Evolutionary conservation across 2,888 invertebrate species (phyloP).

Genomic region (Liopterus haemorrhoidalis): DNA sequence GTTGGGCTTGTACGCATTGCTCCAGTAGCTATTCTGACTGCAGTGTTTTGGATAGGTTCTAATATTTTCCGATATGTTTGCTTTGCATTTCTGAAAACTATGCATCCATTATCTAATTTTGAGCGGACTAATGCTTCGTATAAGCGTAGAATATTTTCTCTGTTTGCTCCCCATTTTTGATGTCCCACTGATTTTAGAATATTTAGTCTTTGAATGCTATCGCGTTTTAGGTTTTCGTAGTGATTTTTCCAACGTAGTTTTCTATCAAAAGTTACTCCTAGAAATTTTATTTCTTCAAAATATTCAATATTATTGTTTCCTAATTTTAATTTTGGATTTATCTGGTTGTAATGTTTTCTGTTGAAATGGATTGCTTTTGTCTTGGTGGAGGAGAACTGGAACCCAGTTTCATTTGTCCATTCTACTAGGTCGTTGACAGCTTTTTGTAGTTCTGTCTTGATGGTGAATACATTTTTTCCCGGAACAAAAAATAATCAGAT

Average conservation of each 20-base stretch:
- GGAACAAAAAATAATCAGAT: constrained; percentile 2
- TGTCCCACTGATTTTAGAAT: constrained; percentile 18
- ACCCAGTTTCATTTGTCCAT: constrained; percentile 8
- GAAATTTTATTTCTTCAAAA: constrained; percentile 19
- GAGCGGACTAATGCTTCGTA: constrained; percentile 22
- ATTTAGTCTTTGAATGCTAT: constrained; percentile 19
- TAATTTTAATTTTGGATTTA: constrained; percentile 5
- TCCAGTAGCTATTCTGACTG: constrained; percentile 18
- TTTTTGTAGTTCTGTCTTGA: constrained; percentile 7
- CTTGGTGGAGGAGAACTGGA: constrained; percentile 18
- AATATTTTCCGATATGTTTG: constrained; percentile 6
- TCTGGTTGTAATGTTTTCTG: neutral
- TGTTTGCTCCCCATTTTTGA: constrained; percentile 21
- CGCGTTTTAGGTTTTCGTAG: constrained; percentile 6
- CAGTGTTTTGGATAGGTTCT: constrained; percentile 23
- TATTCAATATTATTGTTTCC: too few species aligned
- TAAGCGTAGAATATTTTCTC: constrained; percentile 2
- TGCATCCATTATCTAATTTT: constrained; percentile 29
- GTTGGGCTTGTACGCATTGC: too few species aligned
- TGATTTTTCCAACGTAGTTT: constrained; percentile 20
- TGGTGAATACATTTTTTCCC: constrained; percentile 13
- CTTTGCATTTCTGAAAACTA: constrained; percentile 27
- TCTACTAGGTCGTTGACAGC: constrained; percentile 11
- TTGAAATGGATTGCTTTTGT: constrained; percentile 7
- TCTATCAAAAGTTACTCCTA: constrained; percentile 20